Evolutionary conservation across 2,797 vertebrate genomes (phyloP), one percentile per base, ranked within the genome.

Genomic region (Centropyge bicolor): DNA sequence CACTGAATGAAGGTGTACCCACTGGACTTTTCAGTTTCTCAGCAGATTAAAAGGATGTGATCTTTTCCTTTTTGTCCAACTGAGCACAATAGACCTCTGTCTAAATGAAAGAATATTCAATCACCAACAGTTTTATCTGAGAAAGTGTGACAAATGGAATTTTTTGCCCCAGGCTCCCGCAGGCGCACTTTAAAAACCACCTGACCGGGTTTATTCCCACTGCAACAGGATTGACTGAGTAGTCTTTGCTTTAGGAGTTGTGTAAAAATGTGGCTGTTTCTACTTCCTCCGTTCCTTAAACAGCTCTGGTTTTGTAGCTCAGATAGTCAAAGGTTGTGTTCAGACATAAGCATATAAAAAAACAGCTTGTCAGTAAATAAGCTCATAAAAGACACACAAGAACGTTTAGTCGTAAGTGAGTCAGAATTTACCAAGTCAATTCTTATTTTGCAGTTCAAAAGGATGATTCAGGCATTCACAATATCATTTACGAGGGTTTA

Each of bases 21-120:
- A 76, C 19, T 55, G 67, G 78, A 78, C 65, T 72, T 85, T 82
- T 77, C 66, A 45, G 73, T 67, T 84, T 72, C 70, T 73, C 68
- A 65, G 41, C 78, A 86, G 86, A 86, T 90, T 80, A 77, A 83
- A 81, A 70, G 75, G 9, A 83, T 73, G 70, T 67, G 80, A 91
- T 82, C 60, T 81, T 81, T 84, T 82, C 41, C 66, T 70, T 81
- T 71, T 43, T 59, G 62, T 78, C 24, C 64, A 8, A 63, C 62
- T 4, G 77, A 81, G 73, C 78, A 80, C 76, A 84, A 85, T 74
- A 66, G 62, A 38, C 55, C 0, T 48, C 62, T 4, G 46, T 54
- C 24, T 68, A 70, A 87, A 88, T 73, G 73, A 80, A 74, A 76
- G 62, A 79, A 84, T 76, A 87, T 86, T 91, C 82, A 83, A 78